Conservation (phyloP, 2,888 invertebrate species). For the Brenthis ino region DNA sequence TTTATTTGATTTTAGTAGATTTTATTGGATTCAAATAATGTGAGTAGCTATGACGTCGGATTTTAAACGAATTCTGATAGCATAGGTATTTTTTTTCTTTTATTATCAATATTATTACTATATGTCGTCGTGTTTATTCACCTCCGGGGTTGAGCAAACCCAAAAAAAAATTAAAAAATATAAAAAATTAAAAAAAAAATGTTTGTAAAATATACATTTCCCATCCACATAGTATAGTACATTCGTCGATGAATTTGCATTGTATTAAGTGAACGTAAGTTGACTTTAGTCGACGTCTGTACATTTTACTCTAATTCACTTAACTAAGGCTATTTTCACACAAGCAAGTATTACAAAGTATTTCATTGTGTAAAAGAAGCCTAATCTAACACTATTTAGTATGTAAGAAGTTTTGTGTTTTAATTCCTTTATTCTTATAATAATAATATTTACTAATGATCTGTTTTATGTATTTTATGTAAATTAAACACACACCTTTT, state of each 20-base stretch:
- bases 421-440: constrained; percentile 45
- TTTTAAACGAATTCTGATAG: constrained; percentile 57
- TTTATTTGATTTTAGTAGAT: constrained; percentile 34
- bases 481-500: not conserved
- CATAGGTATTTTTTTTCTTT: constrained; percentile 55
- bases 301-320: constrained; percentile 14
- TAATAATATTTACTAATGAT: constrained; percentile 38
- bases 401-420: constrained; percentile 47
- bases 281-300: constrained; percentile 9
- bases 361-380: constrained; percentile 5
- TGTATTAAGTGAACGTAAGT: not conserved
- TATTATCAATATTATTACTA: constrained; percentile 57
- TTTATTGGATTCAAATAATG: constrained; percentile 9
- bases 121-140: constrained; percentile 76
- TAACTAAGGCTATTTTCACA: constrained; percentile 9
- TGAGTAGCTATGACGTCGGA: constrained; percentile 21
- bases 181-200: constrained; percentile 45
- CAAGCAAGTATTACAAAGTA: not conserved
- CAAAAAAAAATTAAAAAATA: constrained; percentile 47
- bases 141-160: constrained; percentile 71
- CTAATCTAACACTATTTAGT: constrained; percentile 36
- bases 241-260: not conserved
- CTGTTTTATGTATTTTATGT: constrained; percentile 26
- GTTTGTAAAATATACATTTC: constrained; percentile 52
- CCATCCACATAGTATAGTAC: constrained; percentile 21